Evolutionary conservation across 2,888 invertebrate species (phyloP).

Genomic region (Tenthredo scrophulariae): DNA sequence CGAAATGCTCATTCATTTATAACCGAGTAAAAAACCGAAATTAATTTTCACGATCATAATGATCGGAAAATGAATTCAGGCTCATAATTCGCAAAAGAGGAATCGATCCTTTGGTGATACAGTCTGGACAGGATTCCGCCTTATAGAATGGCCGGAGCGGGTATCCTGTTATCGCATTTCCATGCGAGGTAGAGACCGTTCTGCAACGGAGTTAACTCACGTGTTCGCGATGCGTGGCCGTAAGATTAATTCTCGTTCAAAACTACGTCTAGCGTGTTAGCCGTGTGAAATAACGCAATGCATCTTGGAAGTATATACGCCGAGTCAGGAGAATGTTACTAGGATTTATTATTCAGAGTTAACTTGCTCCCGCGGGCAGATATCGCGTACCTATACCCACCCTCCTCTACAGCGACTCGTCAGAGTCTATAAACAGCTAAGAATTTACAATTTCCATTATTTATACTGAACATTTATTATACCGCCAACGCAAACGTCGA

Average conservation of each 20-base stretch:
- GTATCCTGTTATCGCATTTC: constrained; percentile 45
- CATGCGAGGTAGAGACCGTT: constrained; percentile 3
- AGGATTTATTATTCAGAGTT: constrained; percentile 50
- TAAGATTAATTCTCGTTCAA: constrained; percentile 51
- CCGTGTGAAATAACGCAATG: constrained; percentile 50
- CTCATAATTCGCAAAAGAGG: too few species aligned
- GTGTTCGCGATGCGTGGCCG: constrained; percentile 50
- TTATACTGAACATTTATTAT: neutral
- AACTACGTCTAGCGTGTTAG: constrained; percentile 51
- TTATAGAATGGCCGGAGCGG: neutral
- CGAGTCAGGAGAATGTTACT: constrained; percentile 24
- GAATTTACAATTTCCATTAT: constrained; percentile 18
- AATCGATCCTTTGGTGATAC: neutral
- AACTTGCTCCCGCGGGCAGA: constrained; percentile 7
- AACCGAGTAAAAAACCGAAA: too few species aligned
- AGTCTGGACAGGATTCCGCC: neutral
- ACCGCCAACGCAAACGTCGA: constrained; percentile 27
- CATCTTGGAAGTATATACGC: constrained; percentile 28
- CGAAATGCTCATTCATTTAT: too few species aligned
- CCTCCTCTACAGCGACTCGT: neutral
- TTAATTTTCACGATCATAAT: too few species aligned
- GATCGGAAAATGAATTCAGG: too few species aligned
- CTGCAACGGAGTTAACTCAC: constrained; percentile 35
- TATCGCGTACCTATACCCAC: neutral
- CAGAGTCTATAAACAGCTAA: constrained; percentile 30